Evolutionary conservation across 2,797 vertebrate species (phyloP).

Genomic region (Labeo calbasu): DNA sequence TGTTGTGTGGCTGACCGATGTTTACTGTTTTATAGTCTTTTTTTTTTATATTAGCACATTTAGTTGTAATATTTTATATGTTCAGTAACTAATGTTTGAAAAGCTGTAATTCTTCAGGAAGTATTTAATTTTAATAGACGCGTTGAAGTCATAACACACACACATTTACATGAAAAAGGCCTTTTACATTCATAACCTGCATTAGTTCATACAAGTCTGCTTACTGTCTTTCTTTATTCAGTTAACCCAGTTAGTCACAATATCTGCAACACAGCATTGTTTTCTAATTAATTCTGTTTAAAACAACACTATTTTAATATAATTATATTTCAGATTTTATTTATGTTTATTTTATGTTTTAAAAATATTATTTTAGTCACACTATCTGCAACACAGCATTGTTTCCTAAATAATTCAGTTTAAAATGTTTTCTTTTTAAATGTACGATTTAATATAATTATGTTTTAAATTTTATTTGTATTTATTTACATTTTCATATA

Average conservation of each 20-base stretch:
- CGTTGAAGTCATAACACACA: background rate
- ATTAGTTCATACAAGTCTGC: background rate
- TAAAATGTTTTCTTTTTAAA: background rate
- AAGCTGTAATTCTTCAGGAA: background rate
- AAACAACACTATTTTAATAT: background rate
- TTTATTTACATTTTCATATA: background rate
- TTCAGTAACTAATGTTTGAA: background rate
- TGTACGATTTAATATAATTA: background rate
- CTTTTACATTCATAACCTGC: background rate
- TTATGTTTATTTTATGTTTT: background rate
- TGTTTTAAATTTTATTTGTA: background rate
- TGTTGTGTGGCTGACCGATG: background rate
- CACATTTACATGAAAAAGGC: background rate
- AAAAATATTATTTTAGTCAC: conserved; percentile 8
- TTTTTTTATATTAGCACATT: background rate
- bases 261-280: background rate
- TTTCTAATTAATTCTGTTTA: background rate
- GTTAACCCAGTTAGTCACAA: conserved; percentile 32
- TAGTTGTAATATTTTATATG: background rate
- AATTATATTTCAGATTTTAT: background rate
- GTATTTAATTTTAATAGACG: background rate
- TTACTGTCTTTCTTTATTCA: conserved; percentile 27
- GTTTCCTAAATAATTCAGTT: background rate
- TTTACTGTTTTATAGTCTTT: background rate
- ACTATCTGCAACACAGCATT: background rate